Evolutionary conservation across 1,140 invertebrate species (phyloP).

Genomic region (Cepaea nemoralis): DNA sequence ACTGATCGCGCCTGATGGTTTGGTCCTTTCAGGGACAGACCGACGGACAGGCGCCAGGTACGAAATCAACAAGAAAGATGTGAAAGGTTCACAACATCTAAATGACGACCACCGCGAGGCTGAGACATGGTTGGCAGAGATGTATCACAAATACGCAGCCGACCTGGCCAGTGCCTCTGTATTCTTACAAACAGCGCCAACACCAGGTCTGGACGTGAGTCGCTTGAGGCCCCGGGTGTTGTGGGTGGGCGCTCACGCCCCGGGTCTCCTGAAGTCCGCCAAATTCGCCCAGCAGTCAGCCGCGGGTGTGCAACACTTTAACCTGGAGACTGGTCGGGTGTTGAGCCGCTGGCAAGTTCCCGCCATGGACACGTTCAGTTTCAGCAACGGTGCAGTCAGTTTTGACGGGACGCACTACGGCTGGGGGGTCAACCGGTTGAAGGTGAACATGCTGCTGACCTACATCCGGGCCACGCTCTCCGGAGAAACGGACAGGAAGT

Average conservation of each 20-base stretch:
- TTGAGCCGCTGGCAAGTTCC: neutral
- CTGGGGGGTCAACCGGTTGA: constrained; percentile 35
- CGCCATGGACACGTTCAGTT: constrained; percentile 35
- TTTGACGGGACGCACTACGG: constrained; percentile 47
- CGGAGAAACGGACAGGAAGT: too few relatives aligned
- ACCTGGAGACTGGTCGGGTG: neutral
- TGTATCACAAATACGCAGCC: too few relatives aligned
- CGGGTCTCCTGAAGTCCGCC: constrained; percentile 39
- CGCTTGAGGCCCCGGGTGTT: constrained; percentile 1
- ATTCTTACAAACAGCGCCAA: neutral
- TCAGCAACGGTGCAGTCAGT: constrained; percentile 32
- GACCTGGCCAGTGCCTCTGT: neutral
- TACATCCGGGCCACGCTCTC: constrained; percentile 40
- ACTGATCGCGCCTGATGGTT: too few relatives aligned
- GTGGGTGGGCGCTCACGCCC: constrained; percentile 40
- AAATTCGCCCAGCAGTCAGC: neutral
- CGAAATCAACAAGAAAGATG: too few relatives aligned
- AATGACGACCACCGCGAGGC: too few relatives aligned
- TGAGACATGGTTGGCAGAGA: too few relatives aligned
- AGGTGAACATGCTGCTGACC: constrained; percentile 37
- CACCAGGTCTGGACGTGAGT: neutral
- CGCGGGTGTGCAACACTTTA: neutral
- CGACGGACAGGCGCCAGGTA: too few relatives aligned
- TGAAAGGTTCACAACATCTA: too few relatives aligned
- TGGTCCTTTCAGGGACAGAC: too few relatives aligned